Base-by-base conservation (phyloP, 1,140 invertebrate species). In the Conus ventricosus region DNA sequence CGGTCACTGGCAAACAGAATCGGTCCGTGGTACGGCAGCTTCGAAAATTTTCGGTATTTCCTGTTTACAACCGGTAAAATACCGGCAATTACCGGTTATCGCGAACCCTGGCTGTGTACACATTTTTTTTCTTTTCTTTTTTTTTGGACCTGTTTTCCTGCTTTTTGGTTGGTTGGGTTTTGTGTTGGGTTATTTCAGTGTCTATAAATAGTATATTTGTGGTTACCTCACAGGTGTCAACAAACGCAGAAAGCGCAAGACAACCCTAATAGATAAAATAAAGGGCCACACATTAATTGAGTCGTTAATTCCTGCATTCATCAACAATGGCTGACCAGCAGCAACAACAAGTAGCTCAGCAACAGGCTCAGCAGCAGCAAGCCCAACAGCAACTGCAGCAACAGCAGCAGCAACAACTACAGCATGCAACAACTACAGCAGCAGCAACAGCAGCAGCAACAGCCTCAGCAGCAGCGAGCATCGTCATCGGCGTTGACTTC, bases 361-460 rank as follows among this genome's bases (percentile, higher is more conserved):
- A 87, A 11, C 85, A 87, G 23, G 23, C 75, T 13, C 84, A 85
- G 25, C 84, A 85, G 23, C 84, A 75, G 25, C 84, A 75, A 20
- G 57, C 57, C n/a, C 84, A 75, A 25, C 85, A 87, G 11, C 85
- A 87, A 17, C 60, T 60, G 17, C 84, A 85, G 23, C 84, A 85
- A n/a, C 84, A 85, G 39, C 84, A 85, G 67, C 84, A 75, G 20
- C 84, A 85, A 11, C 84, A 3, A 3, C 84, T 67, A 11, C 84
- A 85, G 13, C 82, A 84, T n/a, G 57, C 84, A 75, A 17, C 84
- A 75, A 23, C 51, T 8, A 11, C 84, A 78, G 85, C 75, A 57
- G 53, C 85, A 78, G n/a, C 71, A 76, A 5, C 85, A 78, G 13
- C 85, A 78, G 7, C 85, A 78, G 10, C 85, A 78, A 57, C 75